These are phyloP conservation scores for Aspidoscelis tigris DNA, from an alignment of 2,113 vertebrate genomes.

Conservation along the genomic window DNA sequence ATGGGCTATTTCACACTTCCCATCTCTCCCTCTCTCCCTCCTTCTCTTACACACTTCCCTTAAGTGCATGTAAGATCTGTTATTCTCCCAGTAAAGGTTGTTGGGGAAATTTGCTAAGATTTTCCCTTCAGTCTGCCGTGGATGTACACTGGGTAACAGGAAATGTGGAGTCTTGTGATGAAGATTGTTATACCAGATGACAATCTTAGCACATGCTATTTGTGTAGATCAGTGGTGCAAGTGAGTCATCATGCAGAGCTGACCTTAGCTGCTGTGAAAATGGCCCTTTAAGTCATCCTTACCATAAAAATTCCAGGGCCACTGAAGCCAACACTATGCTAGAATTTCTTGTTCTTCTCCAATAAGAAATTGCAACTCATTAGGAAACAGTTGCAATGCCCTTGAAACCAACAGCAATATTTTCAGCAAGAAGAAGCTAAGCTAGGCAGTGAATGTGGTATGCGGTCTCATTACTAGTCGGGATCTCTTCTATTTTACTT, in stretches of 20 bases:
- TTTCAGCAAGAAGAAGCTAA: constrained; percentile 38
- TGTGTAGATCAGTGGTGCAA: constrained; percentile 76
- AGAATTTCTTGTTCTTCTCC: constrained; percentile 26
- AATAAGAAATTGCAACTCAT: constrained; percentile 38
- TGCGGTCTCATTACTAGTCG: not conserved
- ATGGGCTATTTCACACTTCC: constrained; percentile 75
- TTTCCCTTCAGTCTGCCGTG: constrained; percentile 86
- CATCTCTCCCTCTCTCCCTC: constrained; percentile 65
- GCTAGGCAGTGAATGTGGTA: not conserved
- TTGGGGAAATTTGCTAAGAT: constrained; percentile 86
- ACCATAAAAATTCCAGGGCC: constrained; percentile 48
- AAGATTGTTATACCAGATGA: constrained; percentile 88
- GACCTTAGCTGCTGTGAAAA: constrained; percentile 75
- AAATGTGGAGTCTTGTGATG: constrained; percentile 86
- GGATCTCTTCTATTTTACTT: too few relatives aligned
- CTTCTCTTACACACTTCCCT: constrained; percentile 17
- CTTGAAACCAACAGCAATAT: constrained; percentile 48
- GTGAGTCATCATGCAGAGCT: constrained; percentile 78
- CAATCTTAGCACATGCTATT: constrained; percentile 81
- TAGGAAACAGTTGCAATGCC: not conserved
- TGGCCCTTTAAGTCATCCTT: constrained; percentile 60
- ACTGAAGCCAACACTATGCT: not conserved
- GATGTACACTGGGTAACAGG: constrained; percentile 85
- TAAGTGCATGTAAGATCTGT: constrained; percentile 8
- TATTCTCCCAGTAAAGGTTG: constrained; percentile 80